Evolutionary conservation across 2,797 vertebrate species (phyloP).

Genomic region (Chaunax sp.): DNA sequence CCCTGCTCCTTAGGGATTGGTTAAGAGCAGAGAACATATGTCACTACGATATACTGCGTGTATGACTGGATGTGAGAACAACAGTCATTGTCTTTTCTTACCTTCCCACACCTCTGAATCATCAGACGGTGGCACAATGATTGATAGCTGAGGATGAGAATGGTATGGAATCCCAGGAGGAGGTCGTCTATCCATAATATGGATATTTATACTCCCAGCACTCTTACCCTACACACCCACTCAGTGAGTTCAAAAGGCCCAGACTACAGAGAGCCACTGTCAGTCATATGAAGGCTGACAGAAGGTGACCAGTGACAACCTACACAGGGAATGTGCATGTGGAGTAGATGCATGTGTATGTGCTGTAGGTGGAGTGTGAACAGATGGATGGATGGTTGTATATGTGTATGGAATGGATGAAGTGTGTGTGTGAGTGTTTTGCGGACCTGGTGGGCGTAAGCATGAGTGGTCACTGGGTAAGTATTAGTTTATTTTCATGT

Average conservation of each 20-base stretch:
- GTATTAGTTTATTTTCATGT: slow-evolving; percentile 36
- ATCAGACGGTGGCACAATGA: neutral
- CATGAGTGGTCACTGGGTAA: slow-evolving; percentile 31
- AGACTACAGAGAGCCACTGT: slow-evolving; percentile 1
- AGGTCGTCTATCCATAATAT: slow-evolving; percentile 42
- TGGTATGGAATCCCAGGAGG: slow-evolving; percentile 36
- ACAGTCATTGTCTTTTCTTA: neutral
- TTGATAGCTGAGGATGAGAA: neutral
- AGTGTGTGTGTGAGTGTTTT: slow-evolving; percentile 35
- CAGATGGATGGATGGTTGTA: slow-evolving; percentile 35
- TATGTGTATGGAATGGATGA: slow-evolving; percentile 39
- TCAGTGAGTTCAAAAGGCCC: slow-evolving; percentile 20
- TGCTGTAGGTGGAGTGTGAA: slow-evolving; percentile 15
- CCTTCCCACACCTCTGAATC: neutral
- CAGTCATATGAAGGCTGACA: slow-evolving; percentile 9
- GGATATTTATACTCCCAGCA: slow-evolving; percentile 57
- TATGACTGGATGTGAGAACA: too few species aligned
- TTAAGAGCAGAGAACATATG: neutral
- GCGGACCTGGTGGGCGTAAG: slow-evolving; percentile 19
- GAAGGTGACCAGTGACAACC: slow-evolving; percentile 6
- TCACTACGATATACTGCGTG: neutral
- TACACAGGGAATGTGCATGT: slow-evolving; percentile 1
- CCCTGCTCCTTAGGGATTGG: neutral
- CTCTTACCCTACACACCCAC: neutral
- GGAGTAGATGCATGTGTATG: slow-evolving; percentile 11